Evolutionary conservation across 2,888 invertebrate species (phyloP).

Genomic region (Bembecia ichneumoniformis): DNA sequence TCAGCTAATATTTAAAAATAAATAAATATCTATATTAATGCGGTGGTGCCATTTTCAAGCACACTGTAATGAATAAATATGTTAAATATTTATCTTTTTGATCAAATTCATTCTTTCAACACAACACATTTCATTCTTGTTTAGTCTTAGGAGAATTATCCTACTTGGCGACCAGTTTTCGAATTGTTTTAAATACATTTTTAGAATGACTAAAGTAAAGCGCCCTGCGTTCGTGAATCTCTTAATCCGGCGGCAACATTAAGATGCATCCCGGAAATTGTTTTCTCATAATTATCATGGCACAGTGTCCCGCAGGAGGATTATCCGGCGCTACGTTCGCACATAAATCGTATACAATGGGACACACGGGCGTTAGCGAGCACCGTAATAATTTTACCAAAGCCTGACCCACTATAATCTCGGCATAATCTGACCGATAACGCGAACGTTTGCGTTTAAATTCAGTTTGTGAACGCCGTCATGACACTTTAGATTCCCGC

Average conservation of each 20-base stretch:
- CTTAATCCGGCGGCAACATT: constrained; percentile 54
- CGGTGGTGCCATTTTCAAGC: too few relatives aligned
- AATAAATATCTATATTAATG: too few relatives aligned
- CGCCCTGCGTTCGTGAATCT: constrained; percentile 20
- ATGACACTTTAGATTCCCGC: constrained; percentile 53
- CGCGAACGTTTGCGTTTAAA: constrained; percentile 62
- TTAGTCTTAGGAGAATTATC: too few relatives aligned
- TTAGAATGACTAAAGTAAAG: too few relatives aligned
- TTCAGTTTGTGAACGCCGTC: constrained; percentile 44
- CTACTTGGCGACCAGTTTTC: too few relatives aligned
- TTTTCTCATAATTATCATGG: constrained; percentile 70
- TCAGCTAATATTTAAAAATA: too few relatives aligned
- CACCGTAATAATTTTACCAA: constrained; percentile 64
- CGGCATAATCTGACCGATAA: constrained; percentile 69
- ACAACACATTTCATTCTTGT: too few relatives aligned
- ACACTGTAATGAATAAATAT: too few relatives aligned
- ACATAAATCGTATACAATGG: constrained; percentile 68
- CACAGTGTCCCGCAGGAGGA: constrained; percentile 45
- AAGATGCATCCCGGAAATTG: constrained; percentile 67
- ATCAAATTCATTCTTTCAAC: too few relatives aligned
- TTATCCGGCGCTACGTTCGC: constrained; percentile 63
- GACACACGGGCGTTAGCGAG: constrained; percentile 63
- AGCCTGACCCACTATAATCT: constrained; percentile 66
- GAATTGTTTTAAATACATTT: too few relatives aligned
- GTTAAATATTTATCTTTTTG: too few relatives aligned